phyloP scores from a whole-genome alignment of 2,888 invertebrate species.

The Leptopilina myrica region DNA sequence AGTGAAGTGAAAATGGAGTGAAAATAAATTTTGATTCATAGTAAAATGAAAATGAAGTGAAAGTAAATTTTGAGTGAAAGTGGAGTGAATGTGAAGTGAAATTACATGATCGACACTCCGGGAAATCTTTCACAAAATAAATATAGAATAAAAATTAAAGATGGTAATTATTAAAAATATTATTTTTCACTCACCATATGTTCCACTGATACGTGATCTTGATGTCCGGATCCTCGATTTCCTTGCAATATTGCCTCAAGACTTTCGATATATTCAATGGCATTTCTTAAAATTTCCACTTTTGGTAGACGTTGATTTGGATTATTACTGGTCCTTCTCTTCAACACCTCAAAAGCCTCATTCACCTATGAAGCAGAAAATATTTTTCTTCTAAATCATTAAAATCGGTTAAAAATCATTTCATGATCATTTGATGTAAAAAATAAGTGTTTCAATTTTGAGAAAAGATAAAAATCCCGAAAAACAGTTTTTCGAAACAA shows the following conservation, averaged over 20 bases:
- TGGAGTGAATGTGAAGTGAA: too few species aligned
- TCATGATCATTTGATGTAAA: too few species aligned
- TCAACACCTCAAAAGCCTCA: slow-evolving; percentile 97
- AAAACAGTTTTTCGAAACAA: too few species aligned
- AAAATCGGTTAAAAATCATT: background rate
- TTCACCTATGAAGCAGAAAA: slow-evolving; percentile 86
- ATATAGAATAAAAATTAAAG: too few species aligned
- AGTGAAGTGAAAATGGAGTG: too few species aligned
- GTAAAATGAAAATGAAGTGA: too few species aligned
- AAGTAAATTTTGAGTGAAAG: too few species aligned
- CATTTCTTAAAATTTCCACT: slow-evolving; percentile 97
- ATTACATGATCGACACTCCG: too few species aligned
- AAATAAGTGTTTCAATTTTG: too few species aligned
- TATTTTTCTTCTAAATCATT: background rate
- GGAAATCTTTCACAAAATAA: too few species aligned
- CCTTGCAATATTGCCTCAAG: slow-evolving; percentile 89
- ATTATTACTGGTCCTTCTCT: slow-evolving; percentile 94
- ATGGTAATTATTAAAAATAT: background rate
- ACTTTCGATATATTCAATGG: slow-evolving; percentile 98
- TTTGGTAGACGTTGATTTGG: slow-evolving; percentile 98
- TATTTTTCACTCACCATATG: slow-evolving; percentile 54
- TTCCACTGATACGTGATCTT: slow-evolving; percentile 56
- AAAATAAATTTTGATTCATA: too few species aligned
- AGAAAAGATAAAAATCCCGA: too few species aligned
- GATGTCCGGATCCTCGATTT: slow-evolving; percentile 73